phyloP scores from a whole-genome alignment of 2,113 vertebrate species.

The Plotosus lineatus region DNA sequence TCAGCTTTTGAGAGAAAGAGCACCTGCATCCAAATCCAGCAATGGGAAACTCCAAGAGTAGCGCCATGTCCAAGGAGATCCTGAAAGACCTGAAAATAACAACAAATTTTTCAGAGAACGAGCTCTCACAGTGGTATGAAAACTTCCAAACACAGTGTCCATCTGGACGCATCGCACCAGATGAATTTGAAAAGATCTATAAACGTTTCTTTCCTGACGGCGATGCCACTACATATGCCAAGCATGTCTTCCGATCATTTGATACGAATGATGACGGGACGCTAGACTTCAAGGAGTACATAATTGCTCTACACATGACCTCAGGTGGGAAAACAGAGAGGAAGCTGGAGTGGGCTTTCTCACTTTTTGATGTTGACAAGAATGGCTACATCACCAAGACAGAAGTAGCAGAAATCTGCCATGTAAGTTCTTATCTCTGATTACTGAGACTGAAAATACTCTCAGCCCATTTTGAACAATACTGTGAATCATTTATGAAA shows the following conservation, averaged over 20 bases:
- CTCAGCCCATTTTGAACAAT: neutral
- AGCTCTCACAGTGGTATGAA: conserved; percentile 87
- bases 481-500: neutral
- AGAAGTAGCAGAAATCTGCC: conserved; percentile 87
- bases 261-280: conserved; percentile 91
- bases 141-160: conserved; percentile 89
- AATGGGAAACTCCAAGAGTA: conserved; percentile 89
- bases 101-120: conserved; percentile 82
- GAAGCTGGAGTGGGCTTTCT: conserved; percentile 94
- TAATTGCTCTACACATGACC: conserved; percentile 91
- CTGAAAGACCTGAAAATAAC: conserved; percentile 85
- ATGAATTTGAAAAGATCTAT: conserved; percentile 89
- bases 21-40: neutral
- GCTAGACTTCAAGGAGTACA: conserved; percentile 91
- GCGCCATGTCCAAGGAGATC: conserved; percentile 86
- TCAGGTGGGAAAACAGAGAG: conserved; percentile 79
- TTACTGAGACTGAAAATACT: neutral
- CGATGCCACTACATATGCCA: conserved; percentile 83
- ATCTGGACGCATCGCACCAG: conserved; percentile 78
- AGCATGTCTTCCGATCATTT: conserved; percentile 93
- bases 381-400: conserved; percentile 89
- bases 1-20: neutral
- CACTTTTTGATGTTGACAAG: conserved; percentile 89
- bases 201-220: conserved; percentile 87
- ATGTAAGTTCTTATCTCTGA: conserved; percentile 72